These are phyloP conservation scores for Odontothrips loti DNA, from an alignment of 2,888 invertebrate genomes.

Conservation along the genomic window DNA sequence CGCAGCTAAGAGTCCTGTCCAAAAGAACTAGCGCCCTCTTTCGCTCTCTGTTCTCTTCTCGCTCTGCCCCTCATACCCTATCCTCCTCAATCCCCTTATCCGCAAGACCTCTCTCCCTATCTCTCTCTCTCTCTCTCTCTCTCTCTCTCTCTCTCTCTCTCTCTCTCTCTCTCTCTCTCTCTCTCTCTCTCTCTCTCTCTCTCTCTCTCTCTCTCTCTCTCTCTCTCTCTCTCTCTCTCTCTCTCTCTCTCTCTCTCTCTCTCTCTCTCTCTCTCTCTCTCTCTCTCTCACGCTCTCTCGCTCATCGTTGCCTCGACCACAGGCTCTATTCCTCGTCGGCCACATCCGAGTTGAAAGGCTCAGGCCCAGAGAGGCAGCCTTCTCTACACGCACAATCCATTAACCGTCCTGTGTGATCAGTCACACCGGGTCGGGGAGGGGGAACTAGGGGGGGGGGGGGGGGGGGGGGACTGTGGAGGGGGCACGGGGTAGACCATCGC, in stretches of 20 bases:
- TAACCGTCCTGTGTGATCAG: conserved; percentile 24
- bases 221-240: no score
- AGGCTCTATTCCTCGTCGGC: not conserved
- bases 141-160: not conserved
- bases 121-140: not conserved
- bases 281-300: no score
- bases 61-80: no score
- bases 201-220: no score
- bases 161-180: not conserved
- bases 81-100: no score
- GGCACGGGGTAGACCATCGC: no score
- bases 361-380: not conserved
- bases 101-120: no score
- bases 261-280: not conserved
- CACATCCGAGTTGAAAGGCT: conserved; percentile 2
- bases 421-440: not conserved
- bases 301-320: not conserved
- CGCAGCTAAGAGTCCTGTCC: no score
- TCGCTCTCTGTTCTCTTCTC: no score
- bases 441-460: not conserved
- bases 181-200: no score
- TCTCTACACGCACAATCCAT: conserved; percentile 22
- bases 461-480: not conserved
- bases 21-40: no score
- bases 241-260: not conserved